phyloP scores from a whole-genome alignment of 2,113 vertebrate species.

The Daphoenositta chrysoptera region DNA sequence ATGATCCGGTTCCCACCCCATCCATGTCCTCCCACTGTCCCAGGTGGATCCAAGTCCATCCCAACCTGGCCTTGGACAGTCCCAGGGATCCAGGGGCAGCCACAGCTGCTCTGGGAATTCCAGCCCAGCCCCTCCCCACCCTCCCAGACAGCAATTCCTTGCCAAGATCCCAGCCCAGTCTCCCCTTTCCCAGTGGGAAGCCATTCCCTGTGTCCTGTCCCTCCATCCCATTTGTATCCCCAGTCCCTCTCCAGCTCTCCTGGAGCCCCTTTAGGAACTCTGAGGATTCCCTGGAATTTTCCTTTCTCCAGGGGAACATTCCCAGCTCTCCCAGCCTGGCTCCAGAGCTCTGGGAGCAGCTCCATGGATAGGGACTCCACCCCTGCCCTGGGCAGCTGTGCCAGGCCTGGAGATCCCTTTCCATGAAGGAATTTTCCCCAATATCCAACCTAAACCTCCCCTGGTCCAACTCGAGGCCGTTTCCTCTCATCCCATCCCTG shows the following conservation, averaged over 20 bases:
- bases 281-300: accelerated
- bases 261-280: background rate
- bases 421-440: background rate
- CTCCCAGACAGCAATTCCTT: too few relatives aligned
- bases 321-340: background rate
- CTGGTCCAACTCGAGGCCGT: accelerated
- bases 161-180: too few relatives aligned
- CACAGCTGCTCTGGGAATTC: background rate
- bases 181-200: too few relatives aligned
- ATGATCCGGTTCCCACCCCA: background rate
- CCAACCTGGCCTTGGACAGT: accelerated
- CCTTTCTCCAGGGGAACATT: background rate
- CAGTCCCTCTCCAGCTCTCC: background rate
- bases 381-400: background rate
- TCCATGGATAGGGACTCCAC: background rate
- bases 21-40: accelerated
- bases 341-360: background rate
- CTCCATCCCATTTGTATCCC: too few relatives aligned
- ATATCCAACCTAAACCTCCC: background rate
- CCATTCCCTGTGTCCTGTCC: too few relatives aligned
- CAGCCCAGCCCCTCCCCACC: too few relatives aligned
- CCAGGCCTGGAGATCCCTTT: background rate
- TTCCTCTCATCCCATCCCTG: background rate
- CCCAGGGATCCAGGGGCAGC: background rate
- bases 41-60: background rate